These are phyloP conservation scores for Pachyramphus minor DNA, from an alignment of 2,113 vertebrate genomes.

Conservation along the genomic window DNA sequence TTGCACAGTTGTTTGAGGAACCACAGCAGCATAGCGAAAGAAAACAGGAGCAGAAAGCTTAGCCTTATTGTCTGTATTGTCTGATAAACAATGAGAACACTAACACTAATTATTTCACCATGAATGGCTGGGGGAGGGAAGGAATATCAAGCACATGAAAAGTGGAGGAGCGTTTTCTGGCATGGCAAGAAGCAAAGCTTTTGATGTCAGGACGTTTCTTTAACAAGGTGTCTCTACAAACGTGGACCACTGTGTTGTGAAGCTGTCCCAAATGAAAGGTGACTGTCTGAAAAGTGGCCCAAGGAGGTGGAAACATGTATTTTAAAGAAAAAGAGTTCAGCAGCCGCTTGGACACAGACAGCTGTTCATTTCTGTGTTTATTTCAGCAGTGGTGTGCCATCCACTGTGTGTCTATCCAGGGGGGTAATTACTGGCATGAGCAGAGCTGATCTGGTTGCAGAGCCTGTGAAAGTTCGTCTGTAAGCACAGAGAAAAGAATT, in stretches of 20 bases:
- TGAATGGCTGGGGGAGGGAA: slow-evolving; percentile 35
- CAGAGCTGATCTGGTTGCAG: neutral
- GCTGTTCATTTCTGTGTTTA: neutral
- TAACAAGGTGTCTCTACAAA: neutral
- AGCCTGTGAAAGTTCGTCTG: neutral
- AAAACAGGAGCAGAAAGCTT: slow-evolving; percentile 64
- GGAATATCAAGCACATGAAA: neutral
- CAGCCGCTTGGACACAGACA: neutral
- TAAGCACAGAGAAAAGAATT: slow-evolving; percentile 3
- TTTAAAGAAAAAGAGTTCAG: neutral
- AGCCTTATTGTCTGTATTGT: slow-evolving; percentile 66
- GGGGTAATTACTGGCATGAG: slow-evolving; percentile 38
- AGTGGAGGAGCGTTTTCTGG: neutral
- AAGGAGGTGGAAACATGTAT: neutral
- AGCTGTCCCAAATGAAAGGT: neutral
- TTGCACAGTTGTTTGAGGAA: slow-evolving; percentile 70
- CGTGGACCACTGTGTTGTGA: accelerated
- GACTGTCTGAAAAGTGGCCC: neutral
- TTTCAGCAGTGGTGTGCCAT: neutral
- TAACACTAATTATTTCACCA: slow-evolving; percentile 66
- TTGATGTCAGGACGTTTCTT: neutral
- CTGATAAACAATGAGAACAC: slow-evolving; percentile 71
- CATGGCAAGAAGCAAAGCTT: neutral
- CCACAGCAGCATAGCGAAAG: slow-evolving; percentile 54
- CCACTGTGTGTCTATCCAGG: neutral